phyloP scores from a whole-genome alignment of 2,113 vertebrate species.

The Harpagus bidentatus region DNA sequence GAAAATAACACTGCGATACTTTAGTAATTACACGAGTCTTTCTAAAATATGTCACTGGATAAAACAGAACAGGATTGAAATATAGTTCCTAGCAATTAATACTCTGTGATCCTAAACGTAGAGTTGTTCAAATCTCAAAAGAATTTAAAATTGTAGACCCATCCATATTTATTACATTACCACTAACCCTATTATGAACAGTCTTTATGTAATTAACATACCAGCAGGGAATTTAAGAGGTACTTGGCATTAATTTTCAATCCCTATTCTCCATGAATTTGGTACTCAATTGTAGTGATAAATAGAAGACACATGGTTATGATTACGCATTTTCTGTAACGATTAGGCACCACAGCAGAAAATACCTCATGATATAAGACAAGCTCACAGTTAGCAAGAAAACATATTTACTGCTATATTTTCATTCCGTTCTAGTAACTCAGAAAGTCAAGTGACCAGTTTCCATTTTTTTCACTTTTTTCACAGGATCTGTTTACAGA shows the following conservation, averaged over 20 bases:
- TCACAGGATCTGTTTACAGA: neutral
- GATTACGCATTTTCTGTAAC: neutral
- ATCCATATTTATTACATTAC: conserved; percentile 57
- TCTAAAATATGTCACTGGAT: neutral
- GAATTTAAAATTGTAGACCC: conserved; percentile 29
- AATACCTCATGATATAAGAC: neutral
- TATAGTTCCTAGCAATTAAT: neutral
- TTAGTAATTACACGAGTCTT: neutral
- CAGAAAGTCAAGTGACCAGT: neutral
- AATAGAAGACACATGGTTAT: conserved; percentile 40
- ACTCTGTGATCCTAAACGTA: neutral
- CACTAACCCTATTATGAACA: conserved; percentile 47
- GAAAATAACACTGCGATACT: neutral
- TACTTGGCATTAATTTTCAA: conserved; percentile 54
- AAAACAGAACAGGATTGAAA: neutral
- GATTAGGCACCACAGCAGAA: neutral
- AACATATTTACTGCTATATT: neutral
- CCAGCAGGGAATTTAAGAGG: conserved; percentile 55
- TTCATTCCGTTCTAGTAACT: neutral
- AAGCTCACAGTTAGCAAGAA: neutral
- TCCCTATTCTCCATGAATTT: conserved; percentile 28
- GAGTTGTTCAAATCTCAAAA: conserved; percentile 33
- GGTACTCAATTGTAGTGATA: conserved; percentile 37
- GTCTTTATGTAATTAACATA: conserved; percentile 57
- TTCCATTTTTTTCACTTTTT: neutral